Evolutionary conservation across 2,888 invertebrate genomes (phyloP), one percentile per base, ranked within the genome.

Genomic region (Drosophila nigricruria): DNA sequence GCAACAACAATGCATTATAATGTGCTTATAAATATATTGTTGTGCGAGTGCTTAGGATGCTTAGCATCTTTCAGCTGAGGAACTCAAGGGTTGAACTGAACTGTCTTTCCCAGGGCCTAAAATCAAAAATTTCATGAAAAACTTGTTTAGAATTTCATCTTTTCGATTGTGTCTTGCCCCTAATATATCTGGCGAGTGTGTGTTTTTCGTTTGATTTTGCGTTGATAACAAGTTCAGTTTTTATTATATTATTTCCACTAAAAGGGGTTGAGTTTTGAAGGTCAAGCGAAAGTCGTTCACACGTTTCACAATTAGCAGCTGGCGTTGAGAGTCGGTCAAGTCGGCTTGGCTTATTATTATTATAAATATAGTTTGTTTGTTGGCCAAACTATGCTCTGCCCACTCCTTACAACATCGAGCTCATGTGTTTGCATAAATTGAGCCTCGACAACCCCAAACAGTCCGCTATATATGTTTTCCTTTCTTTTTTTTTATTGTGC

Each of bases 241-340:
- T n/a, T 36, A 56, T 57, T 52, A 36, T 52, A 42, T 50, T 36
- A 16, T 20, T 18, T 42, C 23, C 32, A 16, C n/a, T 8, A 43
- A 40, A 47, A 30, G 47, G 49, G 34, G 43, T 14, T 34, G 36
- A 25, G 27, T 30, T 36, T 61, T 71, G 88, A 85, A 87, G 86
- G 86, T 87, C 90, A 87, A 70, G 57, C 77, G 40, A 81, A 82
- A 71, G 85, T 82, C 76, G 81, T 89, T 86, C 86, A 85, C 86
- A 89, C 86, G 86, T 85, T 80, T 82, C 70, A 77, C 83, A 85
- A 88, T 85, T 89, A 89, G 88, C 86, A 86, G 86, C 86, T 86
- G 88, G 70, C 73, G 64, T 68, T 78, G 70, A 81, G 60, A 43
- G 23, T 65, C 40, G 66, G 57, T 72, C 73, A 56, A 53, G 38